phyloP scores from a whole-genome alignment of 2,113 vertebrate species.

The Hystrix cristata region DNA sequence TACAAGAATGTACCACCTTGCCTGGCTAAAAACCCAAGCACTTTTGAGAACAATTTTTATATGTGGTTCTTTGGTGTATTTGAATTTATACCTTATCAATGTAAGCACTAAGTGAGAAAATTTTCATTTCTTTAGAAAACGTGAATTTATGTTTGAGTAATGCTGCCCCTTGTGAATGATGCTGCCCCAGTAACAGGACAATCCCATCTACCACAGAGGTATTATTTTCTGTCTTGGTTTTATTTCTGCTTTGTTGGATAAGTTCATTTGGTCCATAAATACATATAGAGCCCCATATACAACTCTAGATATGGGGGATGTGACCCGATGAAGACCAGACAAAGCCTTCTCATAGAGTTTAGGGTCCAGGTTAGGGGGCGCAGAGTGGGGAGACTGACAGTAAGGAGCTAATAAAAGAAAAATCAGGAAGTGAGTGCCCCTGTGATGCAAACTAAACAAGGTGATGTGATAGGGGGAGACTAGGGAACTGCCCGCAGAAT shows the following conservation, averaged over 20 bases:
- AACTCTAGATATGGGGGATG: background rate
- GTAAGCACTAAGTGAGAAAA: background rate
- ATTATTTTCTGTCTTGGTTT: background rate
- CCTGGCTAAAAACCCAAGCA: background rate
- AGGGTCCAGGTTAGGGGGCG: rapidly evolving
- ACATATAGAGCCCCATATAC: background rate
- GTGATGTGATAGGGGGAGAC: background rate
- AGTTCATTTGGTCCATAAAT: background rate
- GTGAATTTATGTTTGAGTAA: background rate
- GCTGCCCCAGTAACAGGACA: background rate
- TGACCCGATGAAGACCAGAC: background rate
- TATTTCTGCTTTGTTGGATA: background rate
- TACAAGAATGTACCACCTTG: background rate
- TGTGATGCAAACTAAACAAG: background rate
- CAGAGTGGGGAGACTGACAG: background rate
- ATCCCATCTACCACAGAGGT: background rate
- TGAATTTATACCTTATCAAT: background rate
- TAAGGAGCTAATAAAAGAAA: background rate
- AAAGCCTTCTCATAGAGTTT: background rate
- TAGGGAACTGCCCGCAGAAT: background rate
- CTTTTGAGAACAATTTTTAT: background rate
- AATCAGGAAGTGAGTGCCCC: conserved; percentile 36
- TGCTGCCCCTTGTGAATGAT: background rate
- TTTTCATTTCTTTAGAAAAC: background rate
- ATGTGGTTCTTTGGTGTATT: background rate